Evolutionary conservation across 2,113 vertebrate genomes (phyloP).

Genomic region (Vidua macroura): DNA sequence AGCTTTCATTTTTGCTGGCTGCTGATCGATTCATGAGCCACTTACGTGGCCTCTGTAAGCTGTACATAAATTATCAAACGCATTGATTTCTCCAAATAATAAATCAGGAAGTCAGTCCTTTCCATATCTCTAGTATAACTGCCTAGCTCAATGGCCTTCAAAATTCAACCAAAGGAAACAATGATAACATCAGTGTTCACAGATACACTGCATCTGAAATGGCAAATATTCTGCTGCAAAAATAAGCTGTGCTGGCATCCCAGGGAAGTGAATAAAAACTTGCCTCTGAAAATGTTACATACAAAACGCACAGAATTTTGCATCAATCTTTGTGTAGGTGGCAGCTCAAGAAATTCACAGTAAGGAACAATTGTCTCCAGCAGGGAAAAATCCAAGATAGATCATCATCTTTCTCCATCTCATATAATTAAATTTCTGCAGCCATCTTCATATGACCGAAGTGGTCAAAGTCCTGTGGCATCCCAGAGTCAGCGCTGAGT

Average conservation of each 20-base stretch:
- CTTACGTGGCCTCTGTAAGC: neutral
- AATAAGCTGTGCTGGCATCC: slow-evolving; percentile 43
- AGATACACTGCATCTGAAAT: slow-evolving; percentile 2
- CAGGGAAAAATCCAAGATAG: slow-evolving; percentile 20
- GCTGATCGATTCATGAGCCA: slow-evolving; percentile 49
- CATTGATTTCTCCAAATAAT: slow-evolving; percentile 59
- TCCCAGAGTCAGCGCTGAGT: neutral
- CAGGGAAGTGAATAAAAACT: neutral
- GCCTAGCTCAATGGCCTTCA: slow-evolving; percentile 1
- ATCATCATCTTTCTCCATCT: neutral
- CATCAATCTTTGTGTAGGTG: slow-evolving; percentile 57
- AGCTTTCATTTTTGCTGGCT: slow-evolving; percentile 54
- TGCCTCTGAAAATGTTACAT: slow-evolving; percentile 46
- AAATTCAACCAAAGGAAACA: slow-evolving; percentile 10
- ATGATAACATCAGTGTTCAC: neutral
- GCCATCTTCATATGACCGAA: neutral
- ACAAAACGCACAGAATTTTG: slow-evolving; percentile 47
- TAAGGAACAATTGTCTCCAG: slow-evolving; percentile 40
- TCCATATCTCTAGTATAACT: neutral
- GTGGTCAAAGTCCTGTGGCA: neutral
- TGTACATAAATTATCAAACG: slow-evolving; percentile 59
- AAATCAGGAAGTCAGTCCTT: slow-evolving; percentile 19
- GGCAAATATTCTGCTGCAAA: slow-evolving; percentile 47
- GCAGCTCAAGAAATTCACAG: slow-evolving; percentile 57
- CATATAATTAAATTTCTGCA: neutral